Conservation (phyloP, 2,113 vertebrate genomes). For the Sander vitreus region DNA sequence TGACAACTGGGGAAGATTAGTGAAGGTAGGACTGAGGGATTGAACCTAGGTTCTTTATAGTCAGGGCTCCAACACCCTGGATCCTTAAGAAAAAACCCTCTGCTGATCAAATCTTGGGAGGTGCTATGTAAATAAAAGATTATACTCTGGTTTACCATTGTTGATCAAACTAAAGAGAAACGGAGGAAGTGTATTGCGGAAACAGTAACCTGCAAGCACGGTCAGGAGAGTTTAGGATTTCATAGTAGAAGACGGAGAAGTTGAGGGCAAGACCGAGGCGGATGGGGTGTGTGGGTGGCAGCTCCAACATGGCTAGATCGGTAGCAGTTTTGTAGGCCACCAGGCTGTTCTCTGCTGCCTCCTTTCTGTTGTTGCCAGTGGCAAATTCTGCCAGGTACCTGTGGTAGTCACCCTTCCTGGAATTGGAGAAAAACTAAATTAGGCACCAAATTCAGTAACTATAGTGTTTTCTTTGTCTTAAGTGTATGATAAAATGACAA, state of each 20-base stretch:
- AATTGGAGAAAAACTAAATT: constrained; percentile 11
- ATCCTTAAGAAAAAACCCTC: background rate
- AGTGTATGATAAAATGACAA: background rate
- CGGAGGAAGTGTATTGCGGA: background rate
- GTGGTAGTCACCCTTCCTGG: constrained; percentile 99
- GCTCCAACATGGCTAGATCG: constrained; percentile 96
- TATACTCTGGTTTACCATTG: background rate
- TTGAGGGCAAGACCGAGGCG: constrained; percentile 98
- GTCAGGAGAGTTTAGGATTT: constrained; percentile 99
- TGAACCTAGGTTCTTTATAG: no score
- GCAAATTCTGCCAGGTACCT: constrained; percentile 99
- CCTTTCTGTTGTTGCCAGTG: constrained; percentile 98
- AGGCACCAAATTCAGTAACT: background rate
- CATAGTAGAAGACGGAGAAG: constrained; percentile 99
- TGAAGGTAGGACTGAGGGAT: no score
- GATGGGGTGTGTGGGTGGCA: constrained; percentile 97
- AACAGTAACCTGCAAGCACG: constrained; percentile 94
- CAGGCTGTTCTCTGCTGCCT: constrained; percentile 98
- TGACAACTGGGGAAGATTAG: no score
- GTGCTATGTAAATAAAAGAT: background rate
- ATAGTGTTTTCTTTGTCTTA: background rate
- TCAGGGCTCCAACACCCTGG: background rate
- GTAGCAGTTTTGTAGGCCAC: constrained; percentile 98
- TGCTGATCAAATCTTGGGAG: background rate
- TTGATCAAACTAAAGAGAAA: background rate